phyloP scores from a whole-genome alignment of 2,797 vertebrate species.

The Micromesistius poutassou region DNA sequence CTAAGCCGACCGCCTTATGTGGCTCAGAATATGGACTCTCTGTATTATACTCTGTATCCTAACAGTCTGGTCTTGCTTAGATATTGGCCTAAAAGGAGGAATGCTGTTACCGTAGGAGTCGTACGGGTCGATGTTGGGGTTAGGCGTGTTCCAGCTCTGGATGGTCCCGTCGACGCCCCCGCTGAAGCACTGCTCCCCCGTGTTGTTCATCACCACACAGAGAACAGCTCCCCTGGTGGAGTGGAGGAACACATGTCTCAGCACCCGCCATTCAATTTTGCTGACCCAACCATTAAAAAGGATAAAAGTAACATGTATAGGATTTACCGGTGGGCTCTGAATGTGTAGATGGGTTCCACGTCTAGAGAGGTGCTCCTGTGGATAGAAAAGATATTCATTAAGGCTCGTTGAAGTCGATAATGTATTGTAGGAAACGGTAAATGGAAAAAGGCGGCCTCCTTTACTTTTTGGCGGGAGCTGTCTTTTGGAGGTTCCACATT shows the following conservation, averaged over 20 bases:
- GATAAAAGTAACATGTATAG: not conserved
- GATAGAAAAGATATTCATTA: constrained; percentile 11
- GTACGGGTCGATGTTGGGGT: constrained; percentile 94
- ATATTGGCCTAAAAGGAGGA: not conserved
- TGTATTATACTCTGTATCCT: too few species aligned
- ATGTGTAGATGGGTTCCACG: constrained; percentile 98
- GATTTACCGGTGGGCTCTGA: constrained; percentile 92
- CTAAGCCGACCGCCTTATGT: too few species aligned
- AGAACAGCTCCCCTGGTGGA: constrained; percentile 86
- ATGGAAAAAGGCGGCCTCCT: constrained; percentile 29
- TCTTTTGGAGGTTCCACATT: constrained; percentile 99
- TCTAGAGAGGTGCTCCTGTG: constrained; percentile 93
- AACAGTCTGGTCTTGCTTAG: not conserved
- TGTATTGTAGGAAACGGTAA: not conserved
- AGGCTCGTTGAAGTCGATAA: not conserved
- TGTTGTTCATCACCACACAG: constrained; percentile 94
- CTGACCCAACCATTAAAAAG: not conserved
- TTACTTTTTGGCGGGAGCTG: constrained; percentile 96
- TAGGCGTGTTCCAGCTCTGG: constrained; percentile 96
- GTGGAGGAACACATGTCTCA: not conserved
- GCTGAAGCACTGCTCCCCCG: constrained; percentile 95
- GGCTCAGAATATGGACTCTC: not conserved
- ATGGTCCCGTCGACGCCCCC: constrained; percentile 93
- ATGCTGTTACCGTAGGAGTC: constrained; percentile 86
- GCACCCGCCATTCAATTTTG: not conserved